phyloP scores from a whole-genome alignment of 2,888 invertebrate species.

The Euspilapteryx auroguttella region DNA sequence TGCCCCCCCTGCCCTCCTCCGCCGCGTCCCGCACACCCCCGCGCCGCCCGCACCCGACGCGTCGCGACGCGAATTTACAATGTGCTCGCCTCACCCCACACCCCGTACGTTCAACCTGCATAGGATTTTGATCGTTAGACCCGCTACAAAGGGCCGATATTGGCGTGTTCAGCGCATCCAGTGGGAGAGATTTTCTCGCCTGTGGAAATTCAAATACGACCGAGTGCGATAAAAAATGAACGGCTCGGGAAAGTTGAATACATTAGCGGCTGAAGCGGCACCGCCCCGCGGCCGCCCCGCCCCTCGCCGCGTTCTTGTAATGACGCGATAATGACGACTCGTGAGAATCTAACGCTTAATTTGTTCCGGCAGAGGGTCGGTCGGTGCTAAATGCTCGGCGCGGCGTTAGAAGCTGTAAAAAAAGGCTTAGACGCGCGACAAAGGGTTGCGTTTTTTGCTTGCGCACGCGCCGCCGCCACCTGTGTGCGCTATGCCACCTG shows the following conservation, averaged over 20 bases:
- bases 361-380: slow-evolving; percentile 22
- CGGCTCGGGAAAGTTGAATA: slow-evolving; percentile 52
- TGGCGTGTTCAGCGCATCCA: too few species aligned
- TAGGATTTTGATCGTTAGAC: too few species aligned
- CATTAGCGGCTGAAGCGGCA: slow-evolving; percentile 40
- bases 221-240: slow-evolving; percentile 60
- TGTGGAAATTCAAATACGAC: slow-evolving; percentile 58
- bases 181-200: slow-evolving; percentile 57
- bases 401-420: too few species aligned
- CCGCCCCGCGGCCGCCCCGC: slow-evolving; percentile 16
- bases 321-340: slow-evolving; percentile 11
- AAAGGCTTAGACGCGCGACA: too few species aligned
- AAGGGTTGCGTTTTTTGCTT: slow-evolving; percentile 25
- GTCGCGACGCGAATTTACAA: slow-evolving; percentile 3
- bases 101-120: too few species aligned
- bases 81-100: slow-evolving; percentile 1
- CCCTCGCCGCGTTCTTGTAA: slow-evolving; percentile 12
- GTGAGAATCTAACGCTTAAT: slow-evolving; percentile 28
- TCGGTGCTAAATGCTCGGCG: too few species aligned
- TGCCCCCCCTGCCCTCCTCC: too few species aligned
- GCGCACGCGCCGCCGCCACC: slow-evolving; percentile 14
- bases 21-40: too few species aligned
- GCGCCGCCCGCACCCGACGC: slow-evolving; percentile 1
- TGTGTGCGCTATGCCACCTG: too few species aligned
- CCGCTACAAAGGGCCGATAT: too few species aligned